Percentiles rank a stretch among this genome's conserved stretches.
These are phyloP conservation scores for Pseudococcus jackbeardsleyi DNA, from an alignment of 2,888 invertebrate genomes.

Conservation along the genomic window DNA sequence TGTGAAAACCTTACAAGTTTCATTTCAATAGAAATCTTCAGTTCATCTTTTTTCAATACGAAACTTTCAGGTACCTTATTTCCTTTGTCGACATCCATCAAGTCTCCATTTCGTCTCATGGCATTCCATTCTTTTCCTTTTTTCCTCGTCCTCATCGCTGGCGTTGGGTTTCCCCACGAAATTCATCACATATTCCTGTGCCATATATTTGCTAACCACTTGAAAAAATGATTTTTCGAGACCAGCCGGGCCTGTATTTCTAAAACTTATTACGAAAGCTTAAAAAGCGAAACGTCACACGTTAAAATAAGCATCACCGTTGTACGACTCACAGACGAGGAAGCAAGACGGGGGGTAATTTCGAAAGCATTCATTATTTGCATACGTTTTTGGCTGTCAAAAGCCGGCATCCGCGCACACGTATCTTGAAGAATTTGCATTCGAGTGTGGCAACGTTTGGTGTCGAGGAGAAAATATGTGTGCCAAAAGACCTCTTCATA, in stretches of 20 bases:
- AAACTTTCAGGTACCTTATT: too few relatives aligned
- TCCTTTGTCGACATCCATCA: too few relatives aligned
- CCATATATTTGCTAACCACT: constrained; percentile 10
- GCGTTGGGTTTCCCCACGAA: not conserved
- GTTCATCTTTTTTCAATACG: too few relatives aligned
- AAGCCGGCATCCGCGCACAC: constrained; percentile 11
- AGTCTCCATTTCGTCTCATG: too few relatives aligned
- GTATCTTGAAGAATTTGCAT: constrained; percentile 33
- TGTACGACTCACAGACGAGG: not conserved
- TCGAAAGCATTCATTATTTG: constrained; percentile 24
- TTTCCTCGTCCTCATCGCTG: too few relatives aligned
- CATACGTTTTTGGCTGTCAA: constrained; percentile 36
- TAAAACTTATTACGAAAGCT: not conserved
- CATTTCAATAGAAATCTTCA: too few relatives aligned
- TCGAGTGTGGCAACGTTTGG: not conserved
- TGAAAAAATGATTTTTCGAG: not conserved
- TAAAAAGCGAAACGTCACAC: not conserved
- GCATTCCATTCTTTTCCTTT: too few relatives aligned
- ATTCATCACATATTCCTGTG: not conserved
- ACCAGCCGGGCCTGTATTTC: not conserved
- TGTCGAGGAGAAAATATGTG: constrained; percentile 2
- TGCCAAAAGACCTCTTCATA: constrained; percentile 9
- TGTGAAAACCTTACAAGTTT: too few relatives aligned
- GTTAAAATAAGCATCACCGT: not conserved
- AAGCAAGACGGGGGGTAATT: not conserved